phyloP scores from a whole-genome alignment of 1,140 invertebrate genomes.

The Papilio aristodemus region DNA sequence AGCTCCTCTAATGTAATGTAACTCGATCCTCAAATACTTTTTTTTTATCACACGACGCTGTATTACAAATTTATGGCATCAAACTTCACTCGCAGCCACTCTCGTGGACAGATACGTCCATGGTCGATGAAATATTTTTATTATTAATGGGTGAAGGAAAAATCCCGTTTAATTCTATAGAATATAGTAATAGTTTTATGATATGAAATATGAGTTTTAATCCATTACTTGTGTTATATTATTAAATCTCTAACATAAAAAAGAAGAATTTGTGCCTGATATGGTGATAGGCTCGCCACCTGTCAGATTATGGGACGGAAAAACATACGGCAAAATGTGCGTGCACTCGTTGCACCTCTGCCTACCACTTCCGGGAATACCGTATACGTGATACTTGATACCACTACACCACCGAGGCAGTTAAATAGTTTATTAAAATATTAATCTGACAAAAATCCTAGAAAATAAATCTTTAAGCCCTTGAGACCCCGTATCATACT shows the following conservation, averaged over 20 bases:
- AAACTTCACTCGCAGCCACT: constrained; percentile 7
- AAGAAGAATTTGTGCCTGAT: no score
- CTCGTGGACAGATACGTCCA: background rate
- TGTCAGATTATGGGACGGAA: no score
- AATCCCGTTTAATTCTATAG: background rate
- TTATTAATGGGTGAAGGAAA: background rate
- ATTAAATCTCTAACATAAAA: no score
- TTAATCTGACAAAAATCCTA: background rate
- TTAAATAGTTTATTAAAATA: constrained; percentile 5
- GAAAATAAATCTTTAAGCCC: background rate
- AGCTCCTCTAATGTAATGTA: no score
- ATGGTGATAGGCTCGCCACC: no score
- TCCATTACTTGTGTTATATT: no score
- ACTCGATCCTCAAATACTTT: constrained; percentile 5
- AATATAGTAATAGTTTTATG: background rate
- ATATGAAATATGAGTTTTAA: no score
- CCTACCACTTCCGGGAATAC: no score
- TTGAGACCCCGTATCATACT: background rate
- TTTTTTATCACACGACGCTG: constrained; percentile 1
- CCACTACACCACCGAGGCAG: no score
- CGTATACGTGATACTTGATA: no score
- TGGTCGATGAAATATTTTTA: background rate
- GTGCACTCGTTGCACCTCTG: no score
- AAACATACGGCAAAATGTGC: no score
- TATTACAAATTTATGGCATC: constrained; percentile 24